Conservation (phyloP, 1,140 invertebrate genomes). For the Latrodectus geometricus region DNA sequence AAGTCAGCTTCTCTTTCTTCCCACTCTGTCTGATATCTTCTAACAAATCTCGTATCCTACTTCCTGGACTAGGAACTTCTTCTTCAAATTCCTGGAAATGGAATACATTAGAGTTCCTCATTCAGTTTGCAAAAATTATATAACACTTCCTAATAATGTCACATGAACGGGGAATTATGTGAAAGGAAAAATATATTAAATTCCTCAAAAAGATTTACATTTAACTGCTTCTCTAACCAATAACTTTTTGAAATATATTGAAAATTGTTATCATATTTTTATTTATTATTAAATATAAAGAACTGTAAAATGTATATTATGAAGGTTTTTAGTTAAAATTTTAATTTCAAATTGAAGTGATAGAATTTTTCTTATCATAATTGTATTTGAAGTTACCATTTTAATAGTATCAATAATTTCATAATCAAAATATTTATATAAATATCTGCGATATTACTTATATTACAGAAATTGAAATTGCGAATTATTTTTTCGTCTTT, state of each 20-base stretch:
- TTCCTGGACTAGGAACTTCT: constrained; percentile 10
- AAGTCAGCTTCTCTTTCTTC: constrained; percentile 17
- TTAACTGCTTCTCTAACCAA: not conserved
- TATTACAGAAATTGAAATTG: no score
- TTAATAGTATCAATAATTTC: no score
- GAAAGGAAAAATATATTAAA: constrained; percentile 15
- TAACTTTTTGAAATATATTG: not conserved
- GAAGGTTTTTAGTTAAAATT: no score
- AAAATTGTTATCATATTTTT: not conserved
- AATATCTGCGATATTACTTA: no score
- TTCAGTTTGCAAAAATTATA: not conserved
- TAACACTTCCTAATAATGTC: not conserved
- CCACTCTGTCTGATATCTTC: constrained; percentile 7
- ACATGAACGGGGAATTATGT: not conserved
- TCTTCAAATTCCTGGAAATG: constrained; percentile 54
- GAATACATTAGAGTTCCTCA: not conserved
- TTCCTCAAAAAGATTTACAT: not conserved
- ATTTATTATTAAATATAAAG: no score
- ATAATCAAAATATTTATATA: no score
- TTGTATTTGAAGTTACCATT: no score
- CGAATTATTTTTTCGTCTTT: no score
- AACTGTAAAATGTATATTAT: no score
- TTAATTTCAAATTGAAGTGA: no score
- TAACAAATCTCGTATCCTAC: constrained; percentile 25
- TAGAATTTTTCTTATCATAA: no score